Base-by-base conservation (phyloP, 2,797 vertebrate species). In the Acipenser transmontanus region DNA sequence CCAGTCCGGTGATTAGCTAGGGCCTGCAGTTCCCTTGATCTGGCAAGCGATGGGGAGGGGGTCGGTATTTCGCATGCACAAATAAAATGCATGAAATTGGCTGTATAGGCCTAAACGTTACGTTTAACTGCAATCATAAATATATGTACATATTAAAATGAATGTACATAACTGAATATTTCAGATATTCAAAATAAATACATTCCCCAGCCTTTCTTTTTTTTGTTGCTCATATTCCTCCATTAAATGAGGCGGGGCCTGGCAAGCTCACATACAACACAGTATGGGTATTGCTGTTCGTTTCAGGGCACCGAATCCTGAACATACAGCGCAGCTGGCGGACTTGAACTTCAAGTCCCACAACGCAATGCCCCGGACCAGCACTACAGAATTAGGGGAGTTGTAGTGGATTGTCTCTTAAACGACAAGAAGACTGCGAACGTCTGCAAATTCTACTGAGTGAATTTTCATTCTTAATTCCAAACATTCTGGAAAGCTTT, bases 221-320 rank as follows among this genome's bases (percentile, higher is more conserved):
- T 76, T 72, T 75, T 34, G 78, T 80, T 76, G 83, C 82, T 84
- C 84, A 78, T 81, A 77, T 81, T 83, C 84, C 76, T 76, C 75
- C 77, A 68, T 70, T 65, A 77, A 70, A 71, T 71, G 76, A 72
- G 78, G 77, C 74, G 80, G 78, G 78, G 82, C 52, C n/a, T n/a
- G 52, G 81, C 78, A 81, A 80, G 81, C 81, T 82, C 80, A 74
- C 70, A 81, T 80, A 71, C 76, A 77, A 77, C 79, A 82, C 79
- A 82, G 78, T 78, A 81, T 78, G 84, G 86, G 83, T 82, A 73
- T 65, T 76, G 78, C 12, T 70, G 85, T 88, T 60, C 11, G 1
- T 0, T 1, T 9, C 50, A 0, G 34, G 48, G 9, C 60, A 64
- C 54, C 47, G 64, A 49, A 2, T 2, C 1, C 8, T 11, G 61